A percentile compares a stretch with the other conserved stretches of the same genome.
These are phyloP conservation scores for Pedetes capensis DNA, from an alignment of 2,113 vertebrate genomes.

Conservation along the genomic window DNA sequence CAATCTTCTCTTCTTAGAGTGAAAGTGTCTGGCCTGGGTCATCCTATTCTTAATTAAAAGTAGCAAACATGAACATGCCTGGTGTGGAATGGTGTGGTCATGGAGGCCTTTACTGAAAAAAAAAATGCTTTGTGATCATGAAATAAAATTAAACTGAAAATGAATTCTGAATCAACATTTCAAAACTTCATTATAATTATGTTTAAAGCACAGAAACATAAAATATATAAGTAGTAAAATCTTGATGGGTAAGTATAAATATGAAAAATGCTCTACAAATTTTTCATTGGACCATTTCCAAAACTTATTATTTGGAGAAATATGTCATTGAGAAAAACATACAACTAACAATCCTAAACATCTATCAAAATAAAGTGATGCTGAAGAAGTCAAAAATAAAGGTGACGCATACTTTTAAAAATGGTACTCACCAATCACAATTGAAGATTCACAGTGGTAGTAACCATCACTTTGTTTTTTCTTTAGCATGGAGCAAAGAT, in stretches of 20 bases:
- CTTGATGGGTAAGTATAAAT: constrained; percentile 10
- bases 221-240: constrained; percentile 39
- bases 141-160: constrained; percentile 51
- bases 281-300: not conserved
- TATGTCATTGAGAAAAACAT: not conserved
- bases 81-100: not conserved
- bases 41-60: not conserved
- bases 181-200: not conserved
- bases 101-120: not conserved
- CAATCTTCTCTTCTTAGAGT: not conserved
- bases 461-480: constrained; percentile 93
- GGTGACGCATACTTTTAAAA: constrained; percentile 2
- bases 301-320: not conserved
- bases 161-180: not conserved
- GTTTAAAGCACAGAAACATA: not conserved
- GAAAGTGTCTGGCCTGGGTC: not conserved
- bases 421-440: constrained; percentile 89
- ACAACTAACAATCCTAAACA: not conserved
- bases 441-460: constrained; percentile 93
- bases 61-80: not conserved
- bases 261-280: constrained; percentile 44
- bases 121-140: not conserved
- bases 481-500: constrained; percentile 98
- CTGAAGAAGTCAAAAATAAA: not conserved
- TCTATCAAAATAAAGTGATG: not conserved